A percentile compares a stretch with the other conserved stretches of the same genome.
Evolutionary conservation across 2,797 vertebrate genomes (phyloP).

Genomic region (Manis pentadactyla): DNA sequence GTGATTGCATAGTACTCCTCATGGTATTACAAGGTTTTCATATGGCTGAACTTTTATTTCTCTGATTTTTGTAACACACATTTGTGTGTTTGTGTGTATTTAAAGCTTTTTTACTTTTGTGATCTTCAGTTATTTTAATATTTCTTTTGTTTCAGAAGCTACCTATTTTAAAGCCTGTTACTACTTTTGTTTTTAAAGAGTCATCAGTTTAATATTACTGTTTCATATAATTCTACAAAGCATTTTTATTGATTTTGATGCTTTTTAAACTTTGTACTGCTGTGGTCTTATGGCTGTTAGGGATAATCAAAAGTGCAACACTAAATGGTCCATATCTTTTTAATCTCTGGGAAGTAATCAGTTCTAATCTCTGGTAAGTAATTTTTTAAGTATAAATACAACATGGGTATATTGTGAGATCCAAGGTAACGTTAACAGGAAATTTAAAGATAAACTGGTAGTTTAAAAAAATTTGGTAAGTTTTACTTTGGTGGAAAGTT

Average conservation of each 20-base stretch:
- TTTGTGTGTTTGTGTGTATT: not conserved
- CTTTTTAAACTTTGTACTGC: conserved; percentile 8
- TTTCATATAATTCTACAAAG: not conserved
- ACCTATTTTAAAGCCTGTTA: not conserved
- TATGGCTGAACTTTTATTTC: not conserved
- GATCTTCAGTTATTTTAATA: not conserved
- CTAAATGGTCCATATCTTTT: not conserved
- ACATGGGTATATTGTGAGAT: not conserved
- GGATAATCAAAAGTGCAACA: not conserved
- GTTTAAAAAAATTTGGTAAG: not conserved
- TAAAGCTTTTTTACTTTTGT: not conserved
- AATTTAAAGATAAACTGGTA: not conserved
- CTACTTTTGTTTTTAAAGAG: not conserved
- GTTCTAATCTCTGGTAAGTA: conserved; percentile 31
- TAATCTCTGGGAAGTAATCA: not conserved
- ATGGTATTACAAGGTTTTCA: not conserved
- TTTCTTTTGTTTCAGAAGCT: not conserved
- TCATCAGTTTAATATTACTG: conserved; percentile 26
- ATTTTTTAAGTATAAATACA: not conserved
- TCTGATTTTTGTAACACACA: not conserved
- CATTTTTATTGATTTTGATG: conserved; percentile 26
- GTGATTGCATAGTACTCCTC: not conserved
- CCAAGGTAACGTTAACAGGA: conserved; percentile 12
- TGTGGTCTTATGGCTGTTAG: not conserved
- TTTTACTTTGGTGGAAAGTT: not conserved